Conservation (phyloP, 2,888 invertebrate species). For the Drosophila fungiperda region DNA sequence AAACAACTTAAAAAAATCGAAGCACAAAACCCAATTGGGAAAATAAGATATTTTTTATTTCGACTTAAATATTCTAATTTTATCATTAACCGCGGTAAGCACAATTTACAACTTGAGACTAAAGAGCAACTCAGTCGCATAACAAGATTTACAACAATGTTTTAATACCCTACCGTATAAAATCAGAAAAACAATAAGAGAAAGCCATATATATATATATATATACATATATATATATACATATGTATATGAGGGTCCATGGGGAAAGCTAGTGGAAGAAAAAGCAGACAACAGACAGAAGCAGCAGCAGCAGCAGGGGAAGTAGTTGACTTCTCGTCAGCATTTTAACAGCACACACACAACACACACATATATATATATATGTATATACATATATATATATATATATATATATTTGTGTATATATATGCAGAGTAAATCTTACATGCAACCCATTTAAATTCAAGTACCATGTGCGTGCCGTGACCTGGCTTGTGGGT, state of each 20-base stretch:
- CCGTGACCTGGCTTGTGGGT: neutral
- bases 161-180: constrained; percentile 4
- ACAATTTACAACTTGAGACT: neutral
- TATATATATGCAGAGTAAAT: constrained; percentile 6
- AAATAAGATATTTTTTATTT: neutral
- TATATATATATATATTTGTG: neutral
- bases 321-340: constrained; percentile 50
- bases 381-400: neutral
- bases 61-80: neutral
- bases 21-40: neutral
- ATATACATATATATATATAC: neutral
- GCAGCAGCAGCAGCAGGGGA: neutral
- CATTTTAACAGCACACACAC: constrained; percentile 38
- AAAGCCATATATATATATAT: neutral
- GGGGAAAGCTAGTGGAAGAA: neutral
- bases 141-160: neutral
- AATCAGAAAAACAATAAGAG: neutral
- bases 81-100: neutral
- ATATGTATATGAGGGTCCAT: neutral
- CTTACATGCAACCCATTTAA: constrained; percentile 26
- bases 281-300: constrained; percentile 3
- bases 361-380: neutral
- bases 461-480: constrained; percentile 14
- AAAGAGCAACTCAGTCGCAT: neutral
- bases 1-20: neutral